A percentile compares a stretch with the other conserved stretches of the same genome.
These are phyloP conservation scores for Phrynocephalus guinanensis DNA, from an alignment of 2,797 vertebrate species.

Conservation along the genomic window DNA sequence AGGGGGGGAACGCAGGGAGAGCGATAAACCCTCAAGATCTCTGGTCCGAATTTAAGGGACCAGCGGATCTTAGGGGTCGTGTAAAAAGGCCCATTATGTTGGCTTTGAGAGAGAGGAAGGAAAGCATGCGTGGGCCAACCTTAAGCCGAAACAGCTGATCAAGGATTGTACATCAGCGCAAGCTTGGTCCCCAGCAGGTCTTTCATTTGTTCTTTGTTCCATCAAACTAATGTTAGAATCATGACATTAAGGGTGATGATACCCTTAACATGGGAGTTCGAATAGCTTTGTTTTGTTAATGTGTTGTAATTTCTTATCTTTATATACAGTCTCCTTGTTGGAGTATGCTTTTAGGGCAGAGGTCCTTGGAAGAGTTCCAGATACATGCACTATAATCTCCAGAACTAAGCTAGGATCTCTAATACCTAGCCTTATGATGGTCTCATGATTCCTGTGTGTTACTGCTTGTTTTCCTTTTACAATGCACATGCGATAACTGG, in stretches of 20 bases:
- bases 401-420: slow-evolving; percentile 1
- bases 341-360: slow-evolving; percentile 29
- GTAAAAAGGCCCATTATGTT: neutral
- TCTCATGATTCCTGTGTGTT: neutral
- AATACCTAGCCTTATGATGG: neutral
- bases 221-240: slow-evolving; percentile 33
- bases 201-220: slow-evolving; percentile 43
- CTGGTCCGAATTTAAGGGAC: no score
- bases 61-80: no score
- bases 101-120: neutral
- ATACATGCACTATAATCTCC: neutral
- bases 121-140: slow-evolving; percentile 7
- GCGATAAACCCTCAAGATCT: no score
- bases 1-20: no score
- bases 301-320: slow-evolving; percentile 20
- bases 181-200: slow-evolving; percentile 27
- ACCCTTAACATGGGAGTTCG: no score
- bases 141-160: slow-evolving; percentile 44
- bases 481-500: slow-evolving; percentile 16
- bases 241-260: no score
- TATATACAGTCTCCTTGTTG: slow-evolving; percentile 13
- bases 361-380: neutral
- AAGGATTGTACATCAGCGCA: slow-evolving; percentile 27
- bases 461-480: slow-evolving; percentile 7
- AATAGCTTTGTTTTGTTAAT: no score